Evolutionary conservation across 2,797 vertebrate species (phyloP), one percentile per base, ranked within the genome.

Genomic region (Taenioides sp.): DNA sequence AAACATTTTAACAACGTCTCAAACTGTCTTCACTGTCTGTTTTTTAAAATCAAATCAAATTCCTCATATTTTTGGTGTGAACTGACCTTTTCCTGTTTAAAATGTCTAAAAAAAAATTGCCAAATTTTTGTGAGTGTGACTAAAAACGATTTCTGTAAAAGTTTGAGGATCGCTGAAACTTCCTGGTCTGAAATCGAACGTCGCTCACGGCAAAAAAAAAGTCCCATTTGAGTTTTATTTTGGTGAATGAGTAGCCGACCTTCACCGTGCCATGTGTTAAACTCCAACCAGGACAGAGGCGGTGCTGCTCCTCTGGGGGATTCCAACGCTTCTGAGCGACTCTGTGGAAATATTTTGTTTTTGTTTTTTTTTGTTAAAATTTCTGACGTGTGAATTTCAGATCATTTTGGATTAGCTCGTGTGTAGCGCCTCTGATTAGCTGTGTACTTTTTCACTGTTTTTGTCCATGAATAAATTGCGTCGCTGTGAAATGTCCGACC

Each of bases 161-260:
- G 7, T 14, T 12, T 50, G 23, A 27, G 16, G 12, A 14, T 43
- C 12, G 40, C 1, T 12, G 28, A 37, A 12, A 10, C 28, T 37
- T 11, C 1, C 3, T 55, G 54, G 3, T 3, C 17, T 14, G 18
- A 28, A 27, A 3, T 59, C 70, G 62, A 37, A 34, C 28, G 77
- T 61, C 7, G 65, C 87, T 85, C 5, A 10, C 70, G 79, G 89
- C 69, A 9, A 71, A 80, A 67, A 63, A 37, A 22, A 23, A 20
- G 12, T 40, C 6, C 0, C 2, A 7, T 43, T 23, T 47, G 43
- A 47, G 43, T 16, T 22, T 23, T 17, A 14, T 18, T 65, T 20
- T 28, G 22, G 79, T 89, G 23, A 88, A 89, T 88, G 79, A 91
- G 71, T 77, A 87, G 67, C 82, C 52, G 85, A 91, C 80, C 80